Percentiles rank a stretch among this genome's conserved stretches.
These are phyloP conservation scores for Vanessa atalanta DNA, from an alignment of 1,140 invertebrate species.

Conservation along the genomic window DNA sequence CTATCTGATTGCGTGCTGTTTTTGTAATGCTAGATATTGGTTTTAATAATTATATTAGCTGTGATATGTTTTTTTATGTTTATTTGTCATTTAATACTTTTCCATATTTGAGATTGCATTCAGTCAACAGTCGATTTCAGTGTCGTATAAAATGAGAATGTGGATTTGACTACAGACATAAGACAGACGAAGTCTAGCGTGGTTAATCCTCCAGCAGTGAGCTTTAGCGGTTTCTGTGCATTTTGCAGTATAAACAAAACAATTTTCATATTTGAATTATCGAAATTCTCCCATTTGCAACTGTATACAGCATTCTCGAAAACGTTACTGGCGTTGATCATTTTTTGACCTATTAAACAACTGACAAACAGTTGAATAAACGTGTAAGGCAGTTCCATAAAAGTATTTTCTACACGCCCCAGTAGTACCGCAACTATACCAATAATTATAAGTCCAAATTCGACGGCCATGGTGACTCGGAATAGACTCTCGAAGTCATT, in stretches of 20 bases:
- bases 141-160: conserved; percentile 59
- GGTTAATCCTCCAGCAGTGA: conserved; percentile 59
- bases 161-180: conserved; percentile 52
- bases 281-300: conserved; percentile 62
- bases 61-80: too few relatives aligned
- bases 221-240: conserved; percentile 53
- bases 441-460: conserved; percentile 50
- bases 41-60: too few relatives aligned
- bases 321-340: conserved; percentile 49
- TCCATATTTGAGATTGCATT: too few relatives aligned
- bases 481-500: conserved; percentile 48
- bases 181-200: conserved; percentile 49
- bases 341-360: conserved; percentile 57
- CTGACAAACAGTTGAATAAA: conserved; percentile 57
- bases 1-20: too few relatives aligned
- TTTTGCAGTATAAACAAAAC: conserved; percentile 52
- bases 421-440: conserved; percentile 55
- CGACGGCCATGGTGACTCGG: conserved; percentile 50
- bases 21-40: too few relatives aligned
- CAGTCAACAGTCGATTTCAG: conserved; percentile 23
- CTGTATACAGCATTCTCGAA: conserved; percentile 58
- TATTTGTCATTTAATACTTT: too few relatives aligned
- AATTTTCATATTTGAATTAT: conserved; percentile 50
- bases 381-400: conserved; percentile 55
- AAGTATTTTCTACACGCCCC: conserved; percentile 60